Evolutionary conservation across 1,140 invertebrate genomes (phyloP).

Genomic region (Brachionus asplanchnoidis): DNA sequence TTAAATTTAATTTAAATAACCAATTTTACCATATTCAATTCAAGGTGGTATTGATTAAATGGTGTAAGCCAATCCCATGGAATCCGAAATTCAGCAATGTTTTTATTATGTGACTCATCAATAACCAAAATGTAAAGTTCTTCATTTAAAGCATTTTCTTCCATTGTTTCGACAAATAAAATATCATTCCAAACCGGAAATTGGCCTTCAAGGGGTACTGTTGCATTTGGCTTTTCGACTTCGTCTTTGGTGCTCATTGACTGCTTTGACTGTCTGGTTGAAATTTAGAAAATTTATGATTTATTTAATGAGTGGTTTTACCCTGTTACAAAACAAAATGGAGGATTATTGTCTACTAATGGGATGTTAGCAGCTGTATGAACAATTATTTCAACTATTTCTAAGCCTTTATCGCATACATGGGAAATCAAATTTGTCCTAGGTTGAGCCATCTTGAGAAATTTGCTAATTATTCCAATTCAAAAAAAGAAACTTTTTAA

Average conservation of each 20-base stretch:
- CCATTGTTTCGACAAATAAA: slow-evolving; percentile 24
- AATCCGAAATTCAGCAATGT: slow-evolving; percentile 34
- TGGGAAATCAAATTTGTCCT: slow-evolving; percentile 31
- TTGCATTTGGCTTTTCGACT: slow-evolving; percentile 25
- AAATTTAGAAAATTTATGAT: neutral
- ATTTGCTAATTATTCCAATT: neutral
- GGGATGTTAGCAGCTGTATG: slow-evolving; percentile 29
- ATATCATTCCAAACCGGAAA: slow-evolving; percentile 41
- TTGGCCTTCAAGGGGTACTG: neutral
- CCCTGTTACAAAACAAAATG: slow-evolving; percentile 19
- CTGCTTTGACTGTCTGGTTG: neutral
- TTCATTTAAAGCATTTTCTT: slow-evolving; percentile 4
- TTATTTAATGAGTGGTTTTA: neutral
- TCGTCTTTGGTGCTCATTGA: neutral
- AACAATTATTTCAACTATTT: slow-evolving; percentile 13
- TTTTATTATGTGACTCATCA: slow-evolving; percentile 12
- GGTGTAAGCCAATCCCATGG: slow-evolving; percentile 33
- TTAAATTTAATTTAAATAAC: neutral
- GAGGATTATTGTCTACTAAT: neutral
- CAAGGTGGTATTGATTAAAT: slow-evolving; percentile 34
- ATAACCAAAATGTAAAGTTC: slow-evolving; percentile 16
- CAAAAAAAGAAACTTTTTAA: neutral
- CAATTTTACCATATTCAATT: neutral
- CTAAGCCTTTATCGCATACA: neutral
- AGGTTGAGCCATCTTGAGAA: slow-evolving; percentile 27